These are phyloP conservation scores for Eupithecia subfuscata DNA, from an alignment of 2,888 invertebrate species.

Conservation along the genomic window DNA sequence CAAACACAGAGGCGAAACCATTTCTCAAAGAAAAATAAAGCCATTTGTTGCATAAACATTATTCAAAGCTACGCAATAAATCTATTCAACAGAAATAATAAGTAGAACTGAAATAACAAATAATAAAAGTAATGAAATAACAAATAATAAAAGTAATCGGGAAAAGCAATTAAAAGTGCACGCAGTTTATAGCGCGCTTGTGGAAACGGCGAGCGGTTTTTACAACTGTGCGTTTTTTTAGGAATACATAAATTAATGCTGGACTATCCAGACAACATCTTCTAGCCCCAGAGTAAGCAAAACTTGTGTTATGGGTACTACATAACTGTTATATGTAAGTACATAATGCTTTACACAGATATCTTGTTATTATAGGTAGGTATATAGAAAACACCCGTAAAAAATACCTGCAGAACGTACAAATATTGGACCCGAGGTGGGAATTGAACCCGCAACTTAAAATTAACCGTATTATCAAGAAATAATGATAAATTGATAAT, in stretches of 20 bases:
- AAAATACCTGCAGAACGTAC: too few relatives aligned
- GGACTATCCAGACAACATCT: too few relatives aligned
- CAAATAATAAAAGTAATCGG: constrained; percentile 44
- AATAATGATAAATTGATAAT: not conserved
- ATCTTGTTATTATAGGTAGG: too few relatives aligned
- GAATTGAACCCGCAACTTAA: too few relatives aligned
- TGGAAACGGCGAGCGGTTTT: constrained; percentile 8
- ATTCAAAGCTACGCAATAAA: constrained; percentile 20
- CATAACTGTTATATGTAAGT: too few relatives aligned
- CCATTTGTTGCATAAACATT: constrained; percentile 8
- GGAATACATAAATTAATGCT: not conserved
- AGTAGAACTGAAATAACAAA: constrained; percentile 10
- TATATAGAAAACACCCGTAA: too few relatives aligned
- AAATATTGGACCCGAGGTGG: too few relatives aligned
- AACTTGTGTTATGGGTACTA: too few relatives aligned
- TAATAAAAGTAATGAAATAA: constrained; percentile 20
- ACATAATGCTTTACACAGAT: too few relatives aligned
- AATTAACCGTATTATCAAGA: not conserved
- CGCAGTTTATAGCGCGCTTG: constrained; percentile 16
- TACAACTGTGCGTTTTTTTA: constrained; percentile 19
- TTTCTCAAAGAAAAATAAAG: constrained; percentile 17
- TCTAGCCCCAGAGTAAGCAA: too few relatives aligned
- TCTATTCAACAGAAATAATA: constrained; percentile 32
- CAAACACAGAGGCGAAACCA: not conserved
- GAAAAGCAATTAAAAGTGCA: constrained; percentile 37